Percentiles rank a stretch among this genome's conserved stretches.
These are phyloP conservation scores for Desmophyllum pertusum DNA, from an alignment of 92 coral and sea anemone species.

Conservation along the genomic window DNA sequence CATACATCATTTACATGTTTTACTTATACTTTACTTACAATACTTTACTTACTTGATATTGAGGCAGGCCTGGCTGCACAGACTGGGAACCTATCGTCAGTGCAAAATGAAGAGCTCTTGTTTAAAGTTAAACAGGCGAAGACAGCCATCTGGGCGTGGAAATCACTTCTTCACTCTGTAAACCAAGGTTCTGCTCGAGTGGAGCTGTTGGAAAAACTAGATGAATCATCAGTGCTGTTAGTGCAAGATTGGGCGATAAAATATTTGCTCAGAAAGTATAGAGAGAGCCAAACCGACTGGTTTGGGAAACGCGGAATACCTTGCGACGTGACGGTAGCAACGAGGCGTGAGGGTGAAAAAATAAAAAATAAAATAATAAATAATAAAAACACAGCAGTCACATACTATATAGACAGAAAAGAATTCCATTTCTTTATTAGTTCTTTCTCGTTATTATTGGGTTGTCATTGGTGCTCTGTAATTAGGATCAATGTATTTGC, in stretches of 20 bases:
- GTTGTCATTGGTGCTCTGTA: constrained; percentile 41
- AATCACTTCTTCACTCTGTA: constrained; percentile 25
- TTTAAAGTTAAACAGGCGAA: constrained; percentile 18
- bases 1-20: too few species aligned
- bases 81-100: constrained; percentile 27
- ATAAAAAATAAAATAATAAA: too few species aligned
- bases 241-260: constrained; percentile 56
- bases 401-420: too few species aligned
- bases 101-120: constrained; percentile 11
- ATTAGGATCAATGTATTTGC: constrained; percentile 28
- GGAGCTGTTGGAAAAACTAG: constrained; percentile 13
- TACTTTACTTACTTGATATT: constrained; percentile 23
- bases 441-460: too few species aligned
- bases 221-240: constrained; percentile 26
- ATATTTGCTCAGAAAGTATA: constrained; percentile 39
- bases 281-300: constrained; percentile 44
- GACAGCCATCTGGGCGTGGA: constrained; percentile 27
- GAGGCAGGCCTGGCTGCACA: constrained; percentile 33
- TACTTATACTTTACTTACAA: too few species aligned
- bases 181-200: constrained; percentile 19
- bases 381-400: too few species aligned
- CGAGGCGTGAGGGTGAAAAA: constrained; percentile 17
- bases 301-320: constrained; percentile 38
- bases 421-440: too few species aligned
- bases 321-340: constrained; percentile 37